A percentile compares a stretch with the other conserved stretches of the same genome.
phyloP scores from a whole-genome alignment of 2,888 invertebrate genomes.

The Drosophila monieri region DNA sequence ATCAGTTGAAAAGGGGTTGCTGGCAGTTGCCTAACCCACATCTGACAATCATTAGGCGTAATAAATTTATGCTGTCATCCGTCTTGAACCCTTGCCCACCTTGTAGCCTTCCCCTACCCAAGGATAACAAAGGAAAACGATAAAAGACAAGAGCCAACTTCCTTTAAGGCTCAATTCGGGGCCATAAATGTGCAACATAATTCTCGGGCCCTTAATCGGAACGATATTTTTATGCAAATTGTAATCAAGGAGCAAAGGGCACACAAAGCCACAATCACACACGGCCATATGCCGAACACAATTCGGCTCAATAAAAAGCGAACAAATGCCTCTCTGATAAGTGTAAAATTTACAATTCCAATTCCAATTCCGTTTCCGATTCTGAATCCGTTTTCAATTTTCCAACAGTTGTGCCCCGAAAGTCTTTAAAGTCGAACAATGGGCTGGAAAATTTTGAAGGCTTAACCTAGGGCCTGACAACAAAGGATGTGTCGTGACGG shows the following conservation, averaged over 20 bases:
- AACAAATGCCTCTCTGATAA: conserved; percentile 67
- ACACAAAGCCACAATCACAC: conserved; percentile 34
- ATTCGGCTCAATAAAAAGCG: conserved; percentile 69
- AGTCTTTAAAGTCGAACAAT: conserved; percentile 59
- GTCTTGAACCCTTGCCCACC: conserved; percentile 32
- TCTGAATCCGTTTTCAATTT: conserved; percentile 35
- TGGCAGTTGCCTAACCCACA: conserved; percentile 16
- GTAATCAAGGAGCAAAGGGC: conserved; percentile 65
- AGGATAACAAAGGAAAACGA: conserved; percentile 60
- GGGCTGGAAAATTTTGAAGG: conserved; percentile 41
- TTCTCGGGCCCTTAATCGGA: conserved; percentile 51
- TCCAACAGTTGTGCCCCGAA: conserved; percentile 67
- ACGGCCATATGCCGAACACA: conserved; percentile 62
- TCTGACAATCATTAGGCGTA: conserved; percentile 51
- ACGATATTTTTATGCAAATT: conserved; percentile 74
- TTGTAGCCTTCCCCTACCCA: background rate
- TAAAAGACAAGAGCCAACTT: conserved; percentile 65
- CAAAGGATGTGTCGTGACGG: conserved; percentile 16
- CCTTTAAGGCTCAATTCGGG: conserved; percentile 52
- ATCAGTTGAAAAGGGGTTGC: conserved; percentile 9
- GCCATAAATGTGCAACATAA: conserved; percentile 70
- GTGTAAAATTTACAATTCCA: conserved; percentile 75
- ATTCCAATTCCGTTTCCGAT: conserved; percentile 33
- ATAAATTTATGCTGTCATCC: conserved; percentile 58
- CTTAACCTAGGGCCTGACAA: conserved; percentile 27